Evolutionary conservation across 2,888 invertebrate species (phyloP), one percentile per base, ranked within the genome.

Genomic region (Ectobius pallidus): DNA sequence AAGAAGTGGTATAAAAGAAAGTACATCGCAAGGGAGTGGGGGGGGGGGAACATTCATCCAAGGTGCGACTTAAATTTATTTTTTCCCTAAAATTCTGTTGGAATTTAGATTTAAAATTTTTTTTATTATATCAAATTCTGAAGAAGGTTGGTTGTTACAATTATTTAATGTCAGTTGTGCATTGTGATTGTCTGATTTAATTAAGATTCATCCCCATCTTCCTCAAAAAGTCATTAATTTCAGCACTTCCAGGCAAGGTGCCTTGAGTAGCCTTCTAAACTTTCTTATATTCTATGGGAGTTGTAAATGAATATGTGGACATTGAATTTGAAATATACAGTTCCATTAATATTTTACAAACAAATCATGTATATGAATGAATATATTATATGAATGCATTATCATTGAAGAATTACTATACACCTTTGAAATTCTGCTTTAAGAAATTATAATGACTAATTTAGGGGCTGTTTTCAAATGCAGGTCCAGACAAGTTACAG

Each of bases 311-410:
- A 22, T 52, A 16, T 14, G 44, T 46, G 65, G 46, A 65, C 65
- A 65, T 65, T 44, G 27, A 65, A 27, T 20, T 27, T 18, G 46
- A 25, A n/a, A 25, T n/a, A 44, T 46, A 65, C 46, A 25, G 18
- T 44, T 27, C 44, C 65, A 65, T 34, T 63, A 49, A 69, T 69
- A 69, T 62, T 49, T 72, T 72, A 72, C 69, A 69, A 72, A 69
- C 69, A 72, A 25, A 25, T 25, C 32, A 69, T 63, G 62, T 70
- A 25, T 16, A 67, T 71, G 72, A 69, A 72, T 69, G 63, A 63
- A 72, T 69, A 62, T 72, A 71, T 63, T 69, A 71, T 55, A 72
- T 42, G 25, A 65, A 39, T 63, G 63, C 22, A 52, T 22, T 63
- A 63, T 39, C 63, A 63, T 63, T 63, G 39, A 63, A 11, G 42